A percentile compares a stretch with the other conserved stretches of the same genome.
phyloP scores from a whole-genome alignment of 2,113 vertebrate species.

The Antechinus flavipes region DNA sequence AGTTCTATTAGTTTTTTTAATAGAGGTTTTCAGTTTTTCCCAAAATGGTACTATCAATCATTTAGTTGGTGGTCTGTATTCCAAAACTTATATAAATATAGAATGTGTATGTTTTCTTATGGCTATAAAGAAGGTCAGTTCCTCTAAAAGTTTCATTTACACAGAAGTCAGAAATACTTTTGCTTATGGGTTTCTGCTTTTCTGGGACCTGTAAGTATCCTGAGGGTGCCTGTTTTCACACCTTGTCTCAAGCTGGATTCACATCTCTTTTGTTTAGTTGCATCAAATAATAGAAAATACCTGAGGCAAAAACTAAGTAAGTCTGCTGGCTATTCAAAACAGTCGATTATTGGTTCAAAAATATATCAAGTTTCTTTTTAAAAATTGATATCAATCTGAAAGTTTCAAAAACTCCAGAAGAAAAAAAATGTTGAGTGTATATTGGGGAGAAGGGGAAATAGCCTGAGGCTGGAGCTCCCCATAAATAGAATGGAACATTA shows the following conservation, averaged over 20 bases:
- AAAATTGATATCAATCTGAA: slow-evolving; percentile 24
- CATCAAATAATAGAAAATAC: slow-evolving; percentile 18
- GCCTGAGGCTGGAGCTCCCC: neutral
- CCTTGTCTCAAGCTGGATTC: neutral
- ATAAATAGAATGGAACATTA: neutral
- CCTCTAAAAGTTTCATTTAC: neutral
- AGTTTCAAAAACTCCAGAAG: slow-evolving; percentile 16
- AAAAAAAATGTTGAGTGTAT: slow-evolving; percentile 16
- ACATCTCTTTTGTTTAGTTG: slow-evolving; percentile 3
- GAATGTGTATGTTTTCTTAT: neutral
- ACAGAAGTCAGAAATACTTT: slow-evolving; percentile 18
- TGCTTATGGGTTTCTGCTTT: neutral
- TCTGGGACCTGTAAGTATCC: neutral
- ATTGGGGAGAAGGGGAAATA: neutral
- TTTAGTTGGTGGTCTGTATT: neutral
- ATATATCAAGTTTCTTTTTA: slow-evolving; percentile 28
- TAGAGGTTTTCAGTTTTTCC: slow-evolving; percentile 22
- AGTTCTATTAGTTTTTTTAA: slow-evolving; percentile 22
- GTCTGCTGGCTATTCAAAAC: neutral
- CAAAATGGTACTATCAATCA: slow-evolving; percentile 1
- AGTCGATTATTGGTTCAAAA: slow-evolving; percentile 2
- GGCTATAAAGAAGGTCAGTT: neutral
- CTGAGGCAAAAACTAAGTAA: neutral
- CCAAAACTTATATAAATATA: slow-evolving; percentile 19
- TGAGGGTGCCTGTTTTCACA: neutral